These are phyloP conservation scores for Volucella inflata DNA, from an alignment of 2,888 invertebrate genomes.

Conservation along the genomic window DNA sequence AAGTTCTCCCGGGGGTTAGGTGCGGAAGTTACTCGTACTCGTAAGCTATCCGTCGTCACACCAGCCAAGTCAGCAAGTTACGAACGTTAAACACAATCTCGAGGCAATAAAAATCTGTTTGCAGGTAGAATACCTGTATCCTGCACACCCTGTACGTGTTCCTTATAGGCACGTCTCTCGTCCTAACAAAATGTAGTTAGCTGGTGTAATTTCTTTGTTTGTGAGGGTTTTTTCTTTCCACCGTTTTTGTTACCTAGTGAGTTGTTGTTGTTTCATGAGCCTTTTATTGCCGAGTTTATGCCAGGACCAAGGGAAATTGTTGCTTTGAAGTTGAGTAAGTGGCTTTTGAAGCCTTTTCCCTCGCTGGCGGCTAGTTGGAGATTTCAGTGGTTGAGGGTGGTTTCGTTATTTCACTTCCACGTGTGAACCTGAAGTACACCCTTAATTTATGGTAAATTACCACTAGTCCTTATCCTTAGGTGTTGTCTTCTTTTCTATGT, in stretches of 20 bases:
- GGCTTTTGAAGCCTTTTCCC: constrained; percentile 4
- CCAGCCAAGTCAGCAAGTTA: constrained; percentile 1
- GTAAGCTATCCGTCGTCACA: constrained; percentile 16
- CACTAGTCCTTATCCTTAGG: constrained; percentile 11
- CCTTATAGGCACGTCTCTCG: constrained; percentile 17
- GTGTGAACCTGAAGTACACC: constrained; percentile 4
- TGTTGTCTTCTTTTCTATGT: not conserved
- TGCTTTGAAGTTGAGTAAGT: constrained; percentile 21
- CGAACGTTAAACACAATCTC: constrained; percentile 35
- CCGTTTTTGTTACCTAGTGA: too few relatives aligned
- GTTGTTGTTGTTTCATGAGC: constrained; percentile 3
- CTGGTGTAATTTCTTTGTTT: constrained; percentile 36
- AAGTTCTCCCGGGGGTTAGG: not conserved
- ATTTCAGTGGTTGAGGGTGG: not conserved
- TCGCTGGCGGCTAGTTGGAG: not conserved
- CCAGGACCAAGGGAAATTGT: constrained; percentile 13
- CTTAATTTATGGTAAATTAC: constrained; percentile 47
- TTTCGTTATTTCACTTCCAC: not conserved
- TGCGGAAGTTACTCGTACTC: not conserved
- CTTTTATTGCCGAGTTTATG: constrained; percentile 26
- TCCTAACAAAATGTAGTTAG: not conserved
- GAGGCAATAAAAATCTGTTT: constrained; percentile 51
- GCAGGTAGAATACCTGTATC: constrained; percentile 9
- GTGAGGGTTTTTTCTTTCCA: not conserved
- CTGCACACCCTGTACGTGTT: constrained; percentile 24